These are phyloP conservation scores for Brachyhypopomus gauderio DNA, from an alignment of 2,113 vertebrate genomes.

Conservation along the genomic window DNA sequence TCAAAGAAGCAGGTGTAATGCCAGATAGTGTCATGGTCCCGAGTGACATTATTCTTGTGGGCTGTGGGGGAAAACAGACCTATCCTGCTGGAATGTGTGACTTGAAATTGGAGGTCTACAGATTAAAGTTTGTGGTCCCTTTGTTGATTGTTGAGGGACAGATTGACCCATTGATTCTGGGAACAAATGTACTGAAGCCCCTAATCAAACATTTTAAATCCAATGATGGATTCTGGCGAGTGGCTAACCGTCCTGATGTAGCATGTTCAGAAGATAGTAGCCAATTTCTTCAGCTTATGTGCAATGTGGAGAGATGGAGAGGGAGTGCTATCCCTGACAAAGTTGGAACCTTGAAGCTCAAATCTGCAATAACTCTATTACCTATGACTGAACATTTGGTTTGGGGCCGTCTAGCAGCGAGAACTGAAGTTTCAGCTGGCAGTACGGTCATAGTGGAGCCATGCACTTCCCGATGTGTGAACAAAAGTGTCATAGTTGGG, in stretches of 20 bases:
- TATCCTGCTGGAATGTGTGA: background rate
- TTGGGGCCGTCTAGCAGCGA: background rate
- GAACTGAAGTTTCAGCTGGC: background rate
- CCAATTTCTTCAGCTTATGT: background rate
- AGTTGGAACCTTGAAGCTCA: conserved; percentile 6
- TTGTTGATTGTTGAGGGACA: background rate
- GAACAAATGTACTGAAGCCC: conserved; percentile 10
- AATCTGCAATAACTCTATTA: background rate
- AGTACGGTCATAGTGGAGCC: background rate
- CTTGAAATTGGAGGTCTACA: background rate
- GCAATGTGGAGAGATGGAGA: conserved; percentile 17
- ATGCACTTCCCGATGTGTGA: background rate
- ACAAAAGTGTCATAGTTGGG: conserved; percentile 1
- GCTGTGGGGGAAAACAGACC: background rate
- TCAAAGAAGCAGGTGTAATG: too few relatives aligned
- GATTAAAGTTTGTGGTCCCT: background rate
- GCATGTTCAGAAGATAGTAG: background rate
- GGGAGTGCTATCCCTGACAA: conserved; percentile 7
- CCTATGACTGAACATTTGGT: conserved; percentile 18
- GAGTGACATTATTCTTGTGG: too few relatives aligned
- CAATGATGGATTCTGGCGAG: background rate
- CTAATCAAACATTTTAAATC: background rate
- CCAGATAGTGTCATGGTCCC: too few relatives aligned
- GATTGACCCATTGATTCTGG: background rate
- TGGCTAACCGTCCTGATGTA: background rate